Evolutionary conservation across 2,113 vertebrate species (phyloP), one percentile per base, ranked within the genome.

Genomic region (Promerops cafer): DNA sequence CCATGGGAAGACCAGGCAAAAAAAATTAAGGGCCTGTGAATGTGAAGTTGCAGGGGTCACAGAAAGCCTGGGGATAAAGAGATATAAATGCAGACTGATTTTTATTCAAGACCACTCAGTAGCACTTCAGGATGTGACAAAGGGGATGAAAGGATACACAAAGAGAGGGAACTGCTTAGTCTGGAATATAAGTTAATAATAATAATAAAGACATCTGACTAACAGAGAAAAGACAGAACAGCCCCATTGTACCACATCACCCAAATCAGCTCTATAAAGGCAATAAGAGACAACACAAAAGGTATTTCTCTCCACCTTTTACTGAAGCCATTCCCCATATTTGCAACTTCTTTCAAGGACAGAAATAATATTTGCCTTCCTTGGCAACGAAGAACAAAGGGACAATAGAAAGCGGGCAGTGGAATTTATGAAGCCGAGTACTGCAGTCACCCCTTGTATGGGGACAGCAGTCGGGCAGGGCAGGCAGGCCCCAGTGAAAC

Each of bases 311-410:
- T n/a, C 42, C 39, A 78, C 70, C 50, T 84, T 82, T 91, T 60
- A 71, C 54, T 50, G 39, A 91, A 65, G 87, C 81, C 39, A 26
- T 89, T 92, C 72, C 89, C 83, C 52, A 71, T 89, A 91, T 92
- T 92, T 92, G 77, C 92, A 95, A 88, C 89, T 92, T 91, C 96
- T 96, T 96, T 97, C 91, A 95, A 91, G 83, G 89, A 59, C 74
- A 92, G 94, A 97, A 96, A 96, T 95, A 96, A 96, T 97, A 96
- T 97, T 97, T 96, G 81, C 77, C 91, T 85, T 96, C 96, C 95
- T 72, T 94, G 94, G 94, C 81, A 96, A 97, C 92, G 1, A 87
- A 79, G 89, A 92, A 97, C 96, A 96, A 96, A 96, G 95, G 70
- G 81, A 97, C 95, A 96, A 96, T 94, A 61, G 96, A 72, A 91